These are phyloP conservation scores for Moxostoma hubbsi DNA, from an alignment of 2,797 vertebrate genomes.

Conservation along the genomic window DNA sequence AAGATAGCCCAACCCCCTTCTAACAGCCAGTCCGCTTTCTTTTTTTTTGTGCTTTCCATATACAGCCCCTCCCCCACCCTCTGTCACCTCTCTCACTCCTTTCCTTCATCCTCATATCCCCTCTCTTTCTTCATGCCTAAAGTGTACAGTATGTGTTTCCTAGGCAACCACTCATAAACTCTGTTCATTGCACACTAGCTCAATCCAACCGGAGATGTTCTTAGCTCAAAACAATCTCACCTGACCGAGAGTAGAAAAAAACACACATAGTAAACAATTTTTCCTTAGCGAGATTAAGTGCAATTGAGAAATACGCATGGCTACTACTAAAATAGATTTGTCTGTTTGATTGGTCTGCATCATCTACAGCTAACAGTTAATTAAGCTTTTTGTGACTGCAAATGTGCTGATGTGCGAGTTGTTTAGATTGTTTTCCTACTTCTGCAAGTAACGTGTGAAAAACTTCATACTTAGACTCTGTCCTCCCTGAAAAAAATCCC, in stretches of 20 bases:
- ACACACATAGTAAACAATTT: too few species aligned
- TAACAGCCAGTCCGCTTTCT: constrained; percentile 55
- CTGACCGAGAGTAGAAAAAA: too few species aligned
- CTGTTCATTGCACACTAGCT: constrained; percentile 23
- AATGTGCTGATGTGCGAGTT: too few species aligned
- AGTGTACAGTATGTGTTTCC: constrained; percentile 57
- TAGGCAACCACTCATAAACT: constrained; percentile 51
- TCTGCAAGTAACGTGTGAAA: neutral
- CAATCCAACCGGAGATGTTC: constrained; percentile 9
- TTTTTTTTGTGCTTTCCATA: constrained; percentile 48
- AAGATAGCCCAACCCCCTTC: constrained; percentile 56
- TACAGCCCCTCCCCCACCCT: constrained; percentile 55
- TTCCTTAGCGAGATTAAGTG: too few species aligned
- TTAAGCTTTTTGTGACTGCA: too few species aligned
- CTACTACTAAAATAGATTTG: too few species aligned
- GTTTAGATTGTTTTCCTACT: too few species aligned
- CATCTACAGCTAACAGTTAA: too few species aligned
- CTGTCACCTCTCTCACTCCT: constrained; percentile 60
- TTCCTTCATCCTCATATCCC: constrained; percentile 4
- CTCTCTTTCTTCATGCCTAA: neutral
- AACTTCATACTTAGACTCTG: neutral
- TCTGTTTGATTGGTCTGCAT: too few species aligned
- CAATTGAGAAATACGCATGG: too few species aligned
- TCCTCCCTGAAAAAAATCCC: neutral
- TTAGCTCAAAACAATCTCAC: neutral